phyloP scores from a whole-genome alignment of 2,888 invertebrate genomes.

The Lycophotia porphyrea region DNA sequence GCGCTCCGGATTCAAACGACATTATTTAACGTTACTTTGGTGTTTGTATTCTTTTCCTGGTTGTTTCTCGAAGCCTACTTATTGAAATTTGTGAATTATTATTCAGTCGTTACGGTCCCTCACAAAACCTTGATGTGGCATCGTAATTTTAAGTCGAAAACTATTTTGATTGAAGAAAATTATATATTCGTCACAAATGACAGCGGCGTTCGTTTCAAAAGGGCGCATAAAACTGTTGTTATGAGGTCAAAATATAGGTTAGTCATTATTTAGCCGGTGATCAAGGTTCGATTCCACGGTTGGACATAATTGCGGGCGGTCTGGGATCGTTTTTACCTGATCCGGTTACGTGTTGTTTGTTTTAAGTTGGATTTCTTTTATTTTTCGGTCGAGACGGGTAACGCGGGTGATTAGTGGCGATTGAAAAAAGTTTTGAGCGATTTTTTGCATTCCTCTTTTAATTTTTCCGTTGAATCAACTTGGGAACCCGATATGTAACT shows the following conservation, averaged over 20 bases:
- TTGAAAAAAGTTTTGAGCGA: conserved; percentile 68
- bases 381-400: conserved; percentile 72
- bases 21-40: conserved; percentile 65
- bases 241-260: conserved; percentile 85
- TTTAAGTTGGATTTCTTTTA: conserved; percentile 78
- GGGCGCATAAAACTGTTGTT: conserved; percentile 76
- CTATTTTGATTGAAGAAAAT: conserved; percentile 65
- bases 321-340: conserved; percentile 80
- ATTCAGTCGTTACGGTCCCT: conserved; percentile 28
- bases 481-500: conserved; percentile 44
- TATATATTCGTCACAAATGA: conserved; percentile 69
- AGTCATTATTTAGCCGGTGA: conserved; percentile 71
- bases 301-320: conserved; percentile 80
- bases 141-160: conserved; percentile 43
- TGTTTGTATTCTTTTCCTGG: conserved; percentile 58
- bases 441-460: conserved; percentile 66
- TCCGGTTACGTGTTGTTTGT: conserved; percentile 77
- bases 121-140: conserved; percentile 16
- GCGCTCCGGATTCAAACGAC: conserved; percentile 78
- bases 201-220: conserved; percentile 67
- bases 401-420: conserved; percentile 71
- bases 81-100: conserved; percentile 46
- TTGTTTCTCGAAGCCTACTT: conserved; percentile 47
- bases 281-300: conserved; percentile 72
- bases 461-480: conserved; percentile 59